phyloP scores from a whole-genome alignment of 1,140 invertebrate species.

The Drosophila navojoa region DNA sequence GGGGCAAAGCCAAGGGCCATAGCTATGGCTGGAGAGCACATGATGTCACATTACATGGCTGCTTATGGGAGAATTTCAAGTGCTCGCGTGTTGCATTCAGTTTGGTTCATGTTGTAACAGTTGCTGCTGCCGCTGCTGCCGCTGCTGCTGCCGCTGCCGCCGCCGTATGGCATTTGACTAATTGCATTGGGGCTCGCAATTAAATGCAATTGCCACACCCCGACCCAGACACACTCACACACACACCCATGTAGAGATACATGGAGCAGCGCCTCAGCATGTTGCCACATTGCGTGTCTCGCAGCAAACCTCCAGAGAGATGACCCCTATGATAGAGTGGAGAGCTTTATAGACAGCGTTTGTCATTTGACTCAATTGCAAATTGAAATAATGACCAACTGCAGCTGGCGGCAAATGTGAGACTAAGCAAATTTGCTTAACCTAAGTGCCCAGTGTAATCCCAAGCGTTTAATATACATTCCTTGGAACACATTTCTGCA shows the following conservation, averaged over 20 bases:
- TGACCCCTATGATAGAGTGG: constrained; percentile 45
- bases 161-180: constrained; percentile 61
- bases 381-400: constrained; percentile 50
- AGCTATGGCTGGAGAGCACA: constrained; percentile 9
- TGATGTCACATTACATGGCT: constrained; percentile 51
- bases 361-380: constrained; percentile 61
- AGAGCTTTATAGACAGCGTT: constrained; percentile 51
- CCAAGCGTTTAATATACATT: constrained; percentile 1
- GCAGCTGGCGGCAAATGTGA: constrained; percentile 7
- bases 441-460: constrained; percentile 22
- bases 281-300: constrained; percentile 32
- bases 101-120: constrained; percentile 16
- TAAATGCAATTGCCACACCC: constrained; percentile 63
- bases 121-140: constrained; percentile 32
- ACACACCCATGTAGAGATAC: background rate
- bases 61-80: constrained; percentile 41
- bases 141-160: constrained; percentile 11
- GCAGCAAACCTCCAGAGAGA: constrained; percentile 46
- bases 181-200: constrained; percentile 65
- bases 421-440: constrained; percentile 30
- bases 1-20: background rate
- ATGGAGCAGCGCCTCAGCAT: background rate
- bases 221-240: too few relatives aligned
- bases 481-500: background rate
- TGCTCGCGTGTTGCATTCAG: constrained; percentile 46